Conservation (phyloP, 2,888 invertebrate genomes). For the Neoitamus cyanurus region DNA sequence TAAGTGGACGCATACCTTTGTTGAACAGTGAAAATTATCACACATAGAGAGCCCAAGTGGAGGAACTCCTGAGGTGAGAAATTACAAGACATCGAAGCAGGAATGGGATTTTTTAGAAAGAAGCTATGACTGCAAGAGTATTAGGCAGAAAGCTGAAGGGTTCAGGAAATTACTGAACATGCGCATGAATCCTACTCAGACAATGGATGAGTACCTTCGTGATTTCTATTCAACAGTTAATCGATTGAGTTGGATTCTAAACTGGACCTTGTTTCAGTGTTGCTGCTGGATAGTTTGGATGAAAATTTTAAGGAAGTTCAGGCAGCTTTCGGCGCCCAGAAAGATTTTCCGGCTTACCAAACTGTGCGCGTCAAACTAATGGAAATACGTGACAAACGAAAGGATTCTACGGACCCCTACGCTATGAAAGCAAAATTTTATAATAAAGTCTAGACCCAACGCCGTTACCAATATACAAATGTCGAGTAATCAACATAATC, state of each 20-base stretch:
- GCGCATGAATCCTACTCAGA: background rate
- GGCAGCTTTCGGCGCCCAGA: constrained; percentile 43
- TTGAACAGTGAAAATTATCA: constrained; percentile 18
- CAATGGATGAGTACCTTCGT: constrained; percentile 38
- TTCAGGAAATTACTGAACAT: constrained; percentile 30
- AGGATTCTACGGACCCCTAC: background rate
- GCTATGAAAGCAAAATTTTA: background rate
- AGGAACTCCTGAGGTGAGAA: constrained; percentile 11
- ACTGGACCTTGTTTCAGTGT: constrained; percentile 8
- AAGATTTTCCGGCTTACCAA: background rate
- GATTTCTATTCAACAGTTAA: constrained; percentile 36
- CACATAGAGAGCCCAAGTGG: constrained; percentile 39
- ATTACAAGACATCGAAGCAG: constrained; percentile 33
- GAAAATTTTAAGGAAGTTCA: constrained; percentile 39
- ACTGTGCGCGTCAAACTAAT: background rate
- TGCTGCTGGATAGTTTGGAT: constrained; percentile 41
- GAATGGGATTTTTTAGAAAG: constrained; percentile 31
- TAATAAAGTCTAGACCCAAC: too few relatives aligned
- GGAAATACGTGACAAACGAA: background rate
- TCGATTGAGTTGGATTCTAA: constrained; percentile 31
- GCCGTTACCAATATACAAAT: too few relatives aligned
- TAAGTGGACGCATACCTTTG: background rate
- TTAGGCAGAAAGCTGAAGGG: constrained; percentile 17
- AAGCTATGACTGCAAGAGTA: background rate
- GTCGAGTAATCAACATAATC: too few relatives aligned